These are phyloP conservation scores for silkworm (Bombyx mori) DNA, from an alignment of 1,140 invertebrate genomes.

Conservation along the genomic window DNA sequence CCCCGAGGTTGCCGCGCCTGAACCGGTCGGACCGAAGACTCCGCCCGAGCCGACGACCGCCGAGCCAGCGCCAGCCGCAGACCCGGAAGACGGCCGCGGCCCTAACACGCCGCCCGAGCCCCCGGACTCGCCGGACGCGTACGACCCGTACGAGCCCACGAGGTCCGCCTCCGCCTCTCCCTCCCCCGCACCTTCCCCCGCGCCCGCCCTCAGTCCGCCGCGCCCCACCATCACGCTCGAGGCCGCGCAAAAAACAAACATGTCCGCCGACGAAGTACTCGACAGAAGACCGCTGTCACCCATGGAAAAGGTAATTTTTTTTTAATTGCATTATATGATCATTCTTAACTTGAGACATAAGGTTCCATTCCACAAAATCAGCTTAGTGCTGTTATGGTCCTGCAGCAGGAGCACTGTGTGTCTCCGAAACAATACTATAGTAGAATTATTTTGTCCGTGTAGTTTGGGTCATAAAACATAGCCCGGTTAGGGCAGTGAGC, in stretches of 20 bases:
- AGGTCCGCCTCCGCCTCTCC: conserved; percentile 81
- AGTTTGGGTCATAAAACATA: too few species aligned
- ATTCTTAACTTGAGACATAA: too few species aligned
- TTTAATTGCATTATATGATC: not conserved
- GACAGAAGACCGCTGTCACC: conserved; percentile 56
- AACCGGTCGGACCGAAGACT: conserved; percentile 10
- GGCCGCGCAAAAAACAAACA: conserved; percentile 66
- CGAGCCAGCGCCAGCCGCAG: conserved; percentile 52
- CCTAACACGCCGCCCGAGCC: conserved; percentile 75
- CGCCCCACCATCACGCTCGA: conserved; percentile 46
- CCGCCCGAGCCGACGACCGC: conserved; percentile 41
- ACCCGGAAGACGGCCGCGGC: conserved; percentile 64
- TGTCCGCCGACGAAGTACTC: conserved; percentile 62
- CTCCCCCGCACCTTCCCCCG: conserved; percentile 43
- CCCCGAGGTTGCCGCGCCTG: conserved; percentile 10
- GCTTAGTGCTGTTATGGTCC: too few species aligned
- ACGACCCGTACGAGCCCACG: conserved; percentile 91
- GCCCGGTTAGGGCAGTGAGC: too few species aligned
- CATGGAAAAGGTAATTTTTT: conserved; percentile 45
- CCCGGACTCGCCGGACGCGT: conserved; percentile 80
- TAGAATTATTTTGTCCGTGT: too few species aligned
- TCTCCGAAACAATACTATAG: too few species aligned
- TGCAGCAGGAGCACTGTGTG: too few species aligned
- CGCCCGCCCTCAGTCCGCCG: conserved; percentile 64
- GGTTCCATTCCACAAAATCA: too few species aligned